Base-by-base conservation (phyloP, 2,888 invertebrate species). In the Maniola hyperantus region DNA sequence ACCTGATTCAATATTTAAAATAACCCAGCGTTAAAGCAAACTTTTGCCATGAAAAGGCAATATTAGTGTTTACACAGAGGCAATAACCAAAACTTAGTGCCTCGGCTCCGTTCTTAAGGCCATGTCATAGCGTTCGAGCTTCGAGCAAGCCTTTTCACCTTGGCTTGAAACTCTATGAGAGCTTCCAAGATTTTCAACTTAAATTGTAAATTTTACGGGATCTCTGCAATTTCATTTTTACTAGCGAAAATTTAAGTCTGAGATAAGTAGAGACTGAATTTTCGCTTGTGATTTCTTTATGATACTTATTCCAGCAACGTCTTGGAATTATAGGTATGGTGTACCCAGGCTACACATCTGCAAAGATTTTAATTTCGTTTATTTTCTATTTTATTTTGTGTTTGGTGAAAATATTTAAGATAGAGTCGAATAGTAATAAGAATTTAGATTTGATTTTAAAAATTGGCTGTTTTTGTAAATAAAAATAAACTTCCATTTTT, bases 41-140 rank as follows among this genome's bases (percentile, higher is more conserved):
- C 74, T 78, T 79, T 75, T 73, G 70, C 67, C 71, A 62, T 62
- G 68, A 63, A 71, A 67, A 75, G 67, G 71, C 75, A 76, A 81
- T 84, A 82, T 84, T 83, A 77, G 76, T 85, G 74, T 83, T 85
- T 82, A 79, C 80, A 74, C 74, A 74, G 75, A 61, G 71, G 79
- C 83, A 82, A 84, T 84, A 84, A 80, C 80, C 74, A 61, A 62
- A 66, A 68, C 65, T 65, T 65, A 65, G 76, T 77, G 73, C 74
- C 75, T 72, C 46, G 48, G 33, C 15, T 58, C 53, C 62, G 67
- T 50, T 68, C 64, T 64, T 46, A 33, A 36, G 71, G 72, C 65
- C 71, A 64, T 71, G 72, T 68, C 55, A 10, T 55, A 55, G 57
- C 57, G 39, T 64, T 53, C 65, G 48, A 26, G 36, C 51, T 64